phyloP scores from a whole-genome alignment of 2,113 vertebrate genomes.

The Capricornis sumatraensis region DNA sequence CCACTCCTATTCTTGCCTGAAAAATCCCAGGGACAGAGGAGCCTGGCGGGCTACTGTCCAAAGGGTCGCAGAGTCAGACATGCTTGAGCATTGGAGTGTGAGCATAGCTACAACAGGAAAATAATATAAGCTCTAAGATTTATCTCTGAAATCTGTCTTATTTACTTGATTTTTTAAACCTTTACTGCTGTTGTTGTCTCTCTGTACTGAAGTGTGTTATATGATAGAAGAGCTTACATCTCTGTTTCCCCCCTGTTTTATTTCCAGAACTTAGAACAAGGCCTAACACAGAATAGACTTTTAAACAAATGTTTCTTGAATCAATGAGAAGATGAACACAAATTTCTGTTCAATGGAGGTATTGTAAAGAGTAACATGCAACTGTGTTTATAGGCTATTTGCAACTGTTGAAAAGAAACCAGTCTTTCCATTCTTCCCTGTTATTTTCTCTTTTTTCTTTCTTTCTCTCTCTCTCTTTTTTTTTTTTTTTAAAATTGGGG shows the following conservation, averaged over 20 bases:
- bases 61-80: not conserved
- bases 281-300: not conserved
- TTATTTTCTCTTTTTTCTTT: not conserved
- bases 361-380: not conserved
- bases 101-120: not conserved
- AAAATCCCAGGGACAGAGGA: not conserved
- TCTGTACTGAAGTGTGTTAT: not conserved
- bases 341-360: not conserved
- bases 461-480: not conserved
- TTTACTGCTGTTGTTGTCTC: not conserved
- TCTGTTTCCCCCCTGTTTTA: not conserved
- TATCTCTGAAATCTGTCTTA: not conserved
- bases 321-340: not conserved
- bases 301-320: not conserved
- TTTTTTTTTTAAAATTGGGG: not conserved
- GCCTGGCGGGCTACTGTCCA: not conserved
- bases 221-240: not conserved
- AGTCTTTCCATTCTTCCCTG: not conserved
- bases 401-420: not conserved
- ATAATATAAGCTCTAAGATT: not conserved
- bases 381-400: not conserved
- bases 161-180: not conserved
- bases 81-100: accelerated
- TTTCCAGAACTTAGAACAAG: not conserved
- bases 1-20: not conserved